Evolutionary conservation across 2,888 invertebrate species (phyloP).

Genomic region (Ophion obscuratus): DNA sequence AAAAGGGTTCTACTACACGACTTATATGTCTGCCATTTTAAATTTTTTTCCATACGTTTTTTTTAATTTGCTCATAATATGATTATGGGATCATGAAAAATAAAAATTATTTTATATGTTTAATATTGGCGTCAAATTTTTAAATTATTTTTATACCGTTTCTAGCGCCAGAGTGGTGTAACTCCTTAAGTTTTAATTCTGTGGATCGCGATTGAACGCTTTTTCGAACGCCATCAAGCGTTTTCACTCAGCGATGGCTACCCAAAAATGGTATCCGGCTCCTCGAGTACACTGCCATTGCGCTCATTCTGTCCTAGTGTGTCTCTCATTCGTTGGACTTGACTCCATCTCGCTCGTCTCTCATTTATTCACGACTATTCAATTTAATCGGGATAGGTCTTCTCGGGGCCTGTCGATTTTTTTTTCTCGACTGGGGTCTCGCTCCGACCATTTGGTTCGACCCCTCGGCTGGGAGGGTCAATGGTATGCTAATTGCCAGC

Average conservation of each 20-base stretch:
- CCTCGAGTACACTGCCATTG: slow-evolving; percentile 35
- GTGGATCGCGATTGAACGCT: no score
- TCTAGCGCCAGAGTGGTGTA: no score
- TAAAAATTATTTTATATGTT: no score
- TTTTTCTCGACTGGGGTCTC: slow-evolving; percentile 42
- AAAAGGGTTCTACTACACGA: no score
- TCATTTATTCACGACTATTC: slow-evolving; percentile 75
- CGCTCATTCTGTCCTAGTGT: slow-evolving; percentile 56
- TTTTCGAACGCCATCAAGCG: background rate
- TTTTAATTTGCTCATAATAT: no score
- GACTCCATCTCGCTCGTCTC: slow-evolving; percentile 20
- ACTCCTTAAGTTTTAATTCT: no score
- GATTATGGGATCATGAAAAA: no score
- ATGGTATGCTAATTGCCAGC: slow-evolving; percentile 83
- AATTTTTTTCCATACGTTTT: no score
- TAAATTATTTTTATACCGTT: no score
- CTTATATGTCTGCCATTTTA: no score
- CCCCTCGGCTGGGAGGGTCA: slow-evolving; percentile 79
- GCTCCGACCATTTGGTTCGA: slow-evolving; percentile 69
- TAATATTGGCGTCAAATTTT: no score
- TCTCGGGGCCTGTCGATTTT: slow-evolving; percentile 15
- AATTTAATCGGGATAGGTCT: slow-evolving; percentile 79
- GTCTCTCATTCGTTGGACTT: slow-evolving; percentile 6
- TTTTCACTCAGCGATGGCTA: background rate
- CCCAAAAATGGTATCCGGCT: background rate